A percentile compares a stretch with the other conserved stretches of the same genome.
phyloP scores from a whole-genome alignment of 2,888 invertebrate genomes.

The Drosophila neotestacea region DNA sequence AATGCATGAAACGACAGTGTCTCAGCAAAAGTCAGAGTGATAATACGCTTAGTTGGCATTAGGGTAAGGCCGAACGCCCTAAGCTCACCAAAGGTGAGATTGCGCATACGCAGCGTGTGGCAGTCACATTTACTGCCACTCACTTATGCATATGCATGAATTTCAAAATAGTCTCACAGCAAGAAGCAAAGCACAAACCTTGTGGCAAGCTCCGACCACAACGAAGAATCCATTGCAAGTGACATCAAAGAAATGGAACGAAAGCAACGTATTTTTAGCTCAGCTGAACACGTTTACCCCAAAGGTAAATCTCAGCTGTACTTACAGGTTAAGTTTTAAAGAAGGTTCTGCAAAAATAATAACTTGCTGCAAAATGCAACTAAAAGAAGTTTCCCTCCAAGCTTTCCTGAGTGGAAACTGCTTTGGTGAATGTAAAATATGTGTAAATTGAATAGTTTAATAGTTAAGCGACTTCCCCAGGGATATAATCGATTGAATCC shows the following conservation, averaged over 20 bases:
- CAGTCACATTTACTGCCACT: slow-evolving; percentile 32
- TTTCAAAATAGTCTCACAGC: not conserved
- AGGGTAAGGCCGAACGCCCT: slow-evolving; percentile 26
- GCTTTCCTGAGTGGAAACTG: not conserved
- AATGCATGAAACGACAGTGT: slow-evolving; percentile 24
- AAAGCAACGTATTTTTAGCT: slow-evolving; percentile 25
- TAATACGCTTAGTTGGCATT: slow-evolving; percentile 57
- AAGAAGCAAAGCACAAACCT: slow-evolving; percentile 9
- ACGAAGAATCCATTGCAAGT: slow-evolving; percentile 32
- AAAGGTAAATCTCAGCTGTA: slow-evolving; percentile 17
- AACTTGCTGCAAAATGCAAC: slow-evolving; percentile 31
- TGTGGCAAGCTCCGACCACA: slow-evolving; percentile 7
- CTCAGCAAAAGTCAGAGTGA: slow-evolving; percentile 36
- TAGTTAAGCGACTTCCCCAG: not conserved
- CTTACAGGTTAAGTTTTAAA: slow-evolving; percentile 33
- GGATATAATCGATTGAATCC: no score
- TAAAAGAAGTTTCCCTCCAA: not conserved
- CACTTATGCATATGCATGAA: slow-evolving; percentile 60
- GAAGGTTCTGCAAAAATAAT: slow-evolving; percentile 35
- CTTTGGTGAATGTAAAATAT: not conserved
- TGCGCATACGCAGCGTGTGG: slow-evolving; percentile 59
- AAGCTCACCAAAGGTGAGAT: slow-evolving; percentile 27
- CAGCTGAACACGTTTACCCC: slow-evolving; percentile 19
- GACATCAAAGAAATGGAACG: slow-evolving; percentile 44
- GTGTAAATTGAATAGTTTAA: not conserved